Base-by-base conservation (phyloP, 2,113 vertebrate genomes). In the Platysternon megacephalum region DNA sequence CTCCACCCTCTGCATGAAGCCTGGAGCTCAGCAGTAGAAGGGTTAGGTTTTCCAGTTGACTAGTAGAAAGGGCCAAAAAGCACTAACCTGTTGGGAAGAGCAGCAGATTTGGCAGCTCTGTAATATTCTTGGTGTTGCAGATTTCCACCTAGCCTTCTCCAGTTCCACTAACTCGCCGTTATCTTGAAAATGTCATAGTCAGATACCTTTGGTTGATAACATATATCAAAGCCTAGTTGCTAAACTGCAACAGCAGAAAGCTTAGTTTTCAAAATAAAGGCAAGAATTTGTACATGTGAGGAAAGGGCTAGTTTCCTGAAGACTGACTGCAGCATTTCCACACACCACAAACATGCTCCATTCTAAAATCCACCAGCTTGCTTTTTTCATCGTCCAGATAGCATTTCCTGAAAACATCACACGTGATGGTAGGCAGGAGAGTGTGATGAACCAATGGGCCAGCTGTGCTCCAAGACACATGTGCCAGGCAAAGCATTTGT, bases 171-270 rank as follows among this genome's bases (percentile, higher is more conserved):
- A 48, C 58, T 48, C 84, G 52, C 55, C 78, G 72, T 65, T 86
- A 68, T 87, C 85, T 87, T 84, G 85, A 92, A 87, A 92, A 84
- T 83, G 39, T 92, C 85, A 78, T 24, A 87, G 46, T 29, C 48
- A 84, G 42, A 46, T 65, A 46, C 35, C 4, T 76, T 82, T 28
- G 84, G 94, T 65, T 82, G 74, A 74, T 48, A 91, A 26, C 35
- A 21, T 17, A 2, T 80, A 89, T 93, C 53, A 88, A 80, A 55
- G 56, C 24, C 55, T 84, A 84, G 68, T 35, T 93, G 42, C 79
- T 93, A 90, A 78, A 52, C 48, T 48, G 14, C 0, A 5, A 91
- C 28, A 89, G 52, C 11, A 86, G 35, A 87, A 87, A 58, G n/a
- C 44, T 82, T 44, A 82, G 80, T 65, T 78, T 79, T 83, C 68